These are phyloP conservation scores for Liodrosophila aerea DNA, from an alignment of 2,888 invertebrate genomes.

Conservation along the genomic window DNA sequence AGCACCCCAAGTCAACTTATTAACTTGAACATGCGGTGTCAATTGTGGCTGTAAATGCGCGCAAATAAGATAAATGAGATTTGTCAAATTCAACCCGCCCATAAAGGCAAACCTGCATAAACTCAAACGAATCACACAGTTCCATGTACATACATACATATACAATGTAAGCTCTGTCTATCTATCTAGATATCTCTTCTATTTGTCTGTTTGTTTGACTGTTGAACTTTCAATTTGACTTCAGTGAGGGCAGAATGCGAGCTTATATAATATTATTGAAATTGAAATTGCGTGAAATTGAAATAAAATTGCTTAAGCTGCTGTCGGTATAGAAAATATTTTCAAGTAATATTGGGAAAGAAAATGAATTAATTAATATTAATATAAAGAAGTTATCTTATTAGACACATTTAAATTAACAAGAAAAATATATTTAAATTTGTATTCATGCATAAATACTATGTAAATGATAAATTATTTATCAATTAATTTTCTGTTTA, in stretches of 20 bases:
- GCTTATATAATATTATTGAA: background rate
- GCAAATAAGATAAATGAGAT: slow-evolving; percentile 56
- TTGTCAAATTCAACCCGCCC: slow-evolving; percentile 23
- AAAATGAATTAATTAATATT: too few relatives aligned
- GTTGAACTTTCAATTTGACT: background rate
- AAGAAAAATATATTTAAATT: too few relatives aligned
- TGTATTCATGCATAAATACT: too few relatives aligned
- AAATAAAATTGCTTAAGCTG: too few relatives aligned
- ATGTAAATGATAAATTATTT: too few relatives aligned
- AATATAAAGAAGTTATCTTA: too few relatives aligned
- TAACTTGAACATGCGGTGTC: slow-evolving; percentile 25
- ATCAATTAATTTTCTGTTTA: too few relatives aligned
- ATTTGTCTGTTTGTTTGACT: background rate
- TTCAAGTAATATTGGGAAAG: too few relatives aligned
- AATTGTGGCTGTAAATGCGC: slow-evolving; percentile 39
- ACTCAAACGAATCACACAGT: too few relatives aligned
- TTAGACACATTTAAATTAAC: too few relatives aligned
- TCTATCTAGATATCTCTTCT: background rate
- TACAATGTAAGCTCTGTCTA: background rate
- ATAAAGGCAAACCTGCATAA: background rate
- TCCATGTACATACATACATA: too few relatives aligned
- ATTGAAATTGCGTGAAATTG: background rate
- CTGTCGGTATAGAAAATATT: too few relatives aligned
- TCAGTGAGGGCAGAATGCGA: background rate
- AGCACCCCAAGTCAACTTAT: slow-evolving; percentile 8